Evolutionary conservation across 1,140 invertebrate species (phyloP).

Genomic region (Maniola jurtina): DNA sequence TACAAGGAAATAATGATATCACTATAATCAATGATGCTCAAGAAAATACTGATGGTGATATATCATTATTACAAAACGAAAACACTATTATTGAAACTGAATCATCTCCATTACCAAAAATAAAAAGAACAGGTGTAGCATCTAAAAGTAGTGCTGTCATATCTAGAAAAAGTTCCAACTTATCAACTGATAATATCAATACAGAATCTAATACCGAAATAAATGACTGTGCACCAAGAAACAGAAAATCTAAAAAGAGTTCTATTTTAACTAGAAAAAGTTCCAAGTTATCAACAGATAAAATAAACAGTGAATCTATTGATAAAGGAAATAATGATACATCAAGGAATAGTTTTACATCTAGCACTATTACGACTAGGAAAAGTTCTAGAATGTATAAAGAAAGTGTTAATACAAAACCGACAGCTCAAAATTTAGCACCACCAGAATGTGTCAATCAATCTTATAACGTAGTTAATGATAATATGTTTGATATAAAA

Average conservation of each 20-base stretch:
- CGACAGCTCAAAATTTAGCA: background rate
- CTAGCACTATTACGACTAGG: conserved; percentile 12
- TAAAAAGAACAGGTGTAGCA: background rate
- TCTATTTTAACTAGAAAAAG: background rate
- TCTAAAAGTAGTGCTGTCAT: background rate
- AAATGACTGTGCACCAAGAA: background rate
- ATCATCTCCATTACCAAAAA: background rate
- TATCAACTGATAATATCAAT: background rate
- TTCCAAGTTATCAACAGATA: background rate
- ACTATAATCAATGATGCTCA: conserved; percentile 10
- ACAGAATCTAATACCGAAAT: background rate
- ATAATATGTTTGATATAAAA: too few relatives aligned
- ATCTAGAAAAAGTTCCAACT: background rate
- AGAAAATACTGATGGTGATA: background rate
- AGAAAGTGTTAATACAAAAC: background rate
- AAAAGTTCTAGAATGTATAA: conserved; percentile 21
- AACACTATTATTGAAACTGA: background rate
- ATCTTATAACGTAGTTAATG: too few relatives aligned
- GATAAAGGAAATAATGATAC: background rate
- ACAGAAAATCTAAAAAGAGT: background rate
- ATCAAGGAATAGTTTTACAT: conserved; percentile 3
- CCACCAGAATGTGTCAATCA: background rate
- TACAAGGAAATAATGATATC: conserved; percentile 8
- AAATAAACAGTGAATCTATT: background rate
- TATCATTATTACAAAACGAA: background rate